Evolutionary conservation across 2,113 vertebrate genomes (phyloP).

Genomic region (Danio rerio): GRCz12tu NC_133182.1:29666501-29667000

Average conservation of each 20-base stretch:
- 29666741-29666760: neutral
- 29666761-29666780: neutral
- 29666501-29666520: too few species aligned
- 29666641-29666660: too few species aligned
- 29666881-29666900: neutral
- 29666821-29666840: neutral
- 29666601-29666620: too few species aligned
- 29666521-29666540: too few species aligned
- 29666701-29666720: too few species aligned
- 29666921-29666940: slow-evolving; percentile 99
- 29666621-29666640: too few species aligned
- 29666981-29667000: slow-evolving; percentile 93
- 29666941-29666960: slow-evolving; percentile 98
- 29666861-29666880: neutral
- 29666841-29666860: neutral
- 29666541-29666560: too few species aligned
- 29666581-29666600: too few species aligned
- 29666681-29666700: too few species aligned
- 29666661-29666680: too few species aligned
- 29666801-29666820: neutral
- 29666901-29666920: slow-evolving; percentile 29
- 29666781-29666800: neutral
- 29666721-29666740: too few species aligned
- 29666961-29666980: slow-evolving; percentile 91
- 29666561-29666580: too few species aligned